Conservation (phyloP, 2,888 invertebrate species). For the Drosophila putrida region DNA sequence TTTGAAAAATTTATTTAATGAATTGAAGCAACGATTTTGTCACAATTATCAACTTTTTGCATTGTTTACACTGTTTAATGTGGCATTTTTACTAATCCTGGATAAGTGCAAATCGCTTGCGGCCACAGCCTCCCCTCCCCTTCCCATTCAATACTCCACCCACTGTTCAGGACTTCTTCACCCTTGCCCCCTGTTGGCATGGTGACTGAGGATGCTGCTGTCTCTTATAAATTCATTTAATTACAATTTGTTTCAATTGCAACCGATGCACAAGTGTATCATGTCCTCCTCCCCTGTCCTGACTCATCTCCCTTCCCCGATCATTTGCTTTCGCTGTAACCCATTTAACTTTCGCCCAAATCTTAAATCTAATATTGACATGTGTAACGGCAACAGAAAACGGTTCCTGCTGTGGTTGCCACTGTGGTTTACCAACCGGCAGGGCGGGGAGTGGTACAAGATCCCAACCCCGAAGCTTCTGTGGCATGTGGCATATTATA, state of each 20-base stretch:
- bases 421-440: slow-evolving; percentile 1
- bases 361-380: slow-evolving; percentile 75
- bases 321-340: slow-evolving; percentile 37
- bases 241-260: slow-evolving; percentile 64
- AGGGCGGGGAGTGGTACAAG: background rate
- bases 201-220: slow-evolving; percentile 40
- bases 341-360: slow-evolving; percentile 73
- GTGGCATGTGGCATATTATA: slow-evolving; percentile 69
- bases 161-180: background rate
- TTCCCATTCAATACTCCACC: background rate
- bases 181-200: slow-evolving; percentile 46
- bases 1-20: slow-evolving; percentile 9
- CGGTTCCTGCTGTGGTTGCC: slow-evolving; percentile 45
- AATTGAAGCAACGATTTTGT: background rate
- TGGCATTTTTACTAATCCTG: slow-evolving; percentile 64
- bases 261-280: slow-evolving; percentile 51
- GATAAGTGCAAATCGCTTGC: slow-evolving; percentile 66
- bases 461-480: background rate
- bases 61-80: slow-evolving; percentile 66
- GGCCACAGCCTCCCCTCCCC: slow-evolving; percentile 34
- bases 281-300: no score
- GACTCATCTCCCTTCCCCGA: background rate
- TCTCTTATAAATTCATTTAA: slow-evolving; percentile 61
- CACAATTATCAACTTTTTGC: slow-evolving; percentile 20
- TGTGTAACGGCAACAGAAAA: slow-evolving; percentile 55